These are phyloP conservation scores for Polydrusus cervinus DNA, from an alignment of 2,888 invertebrate genomes.

Conservation along the genomic window DNA sequence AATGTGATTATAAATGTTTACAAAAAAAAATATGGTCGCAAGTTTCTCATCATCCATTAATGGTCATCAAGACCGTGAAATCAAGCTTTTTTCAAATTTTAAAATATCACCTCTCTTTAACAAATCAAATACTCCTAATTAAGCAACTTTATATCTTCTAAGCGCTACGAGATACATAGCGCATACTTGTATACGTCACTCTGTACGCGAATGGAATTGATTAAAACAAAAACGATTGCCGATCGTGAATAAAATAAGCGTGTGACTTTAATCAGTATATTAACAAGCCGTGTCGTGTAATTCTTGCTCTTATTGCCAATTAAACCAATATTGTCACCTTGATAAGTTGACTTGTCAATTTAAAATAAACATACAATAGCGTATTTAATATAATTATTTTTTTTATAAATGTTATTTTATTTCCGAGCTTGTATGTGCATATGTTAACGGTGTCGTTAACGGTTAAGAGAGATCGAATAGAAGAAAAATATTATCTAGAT, in stretches of 20 bases:
- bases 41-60: no score
- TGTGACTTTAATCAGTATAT: constrained; percentile 48
- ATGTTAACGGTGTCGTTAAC: not conserved
- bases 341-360: constrained; percentile 37
- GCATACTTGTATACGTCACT: constrained; percentile 1
- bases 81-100: no score
- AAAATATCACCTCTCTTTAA: no score
- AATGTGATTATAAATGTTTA: no score
- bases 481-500: no score
- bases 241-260: constrained; percentile 39
- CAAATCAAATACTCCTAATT: no score
- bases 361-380: constrained; percentile 35
- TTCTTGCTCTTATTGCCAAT: constrained; percentile 49
- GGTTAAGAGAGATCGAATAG: not conserved
- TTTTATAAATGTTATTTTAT: not conserved
- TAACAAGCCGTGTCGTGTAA: constrained; percentile 49
- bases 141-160: no score
- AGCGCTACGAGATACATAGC: no score
- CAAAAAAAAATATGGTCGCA: no score
- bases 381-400: not conserved
- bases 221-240: constrained; percentile 51
- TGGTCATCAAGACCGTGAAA: no score
- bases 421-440: not conserved
- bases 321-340: constrained; percentile 50
- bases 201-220: constrained; percentile 40